These are phyloP conservation scores for Tenthredo scrophulariae DNA, from an alignment of 2,888 invertebrate genomes.

Conservation along the genomic window DNA sequence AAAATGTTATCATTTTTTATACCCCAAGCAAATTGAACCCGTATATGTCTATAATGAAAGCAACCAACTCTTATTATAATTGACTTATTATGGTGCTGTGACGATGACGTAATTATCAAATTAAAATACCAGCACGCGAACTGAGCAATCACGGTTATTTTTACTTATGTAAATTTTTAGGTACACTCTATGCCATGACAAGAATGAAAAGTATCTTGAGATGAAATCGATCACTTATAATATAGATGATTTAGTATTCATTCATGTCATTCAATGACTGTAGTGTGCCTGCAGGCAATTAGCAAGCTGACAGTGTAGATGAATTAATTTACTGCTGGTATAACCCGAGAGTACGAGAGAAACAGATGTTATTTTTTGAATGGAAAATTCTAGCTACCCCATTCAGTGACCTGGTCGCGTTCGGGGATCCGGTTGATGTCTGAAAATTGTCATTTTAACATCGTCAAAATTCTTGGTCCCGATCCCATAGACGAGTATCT, in stretches of 20 bases:
- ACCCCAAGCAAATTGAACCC: neutral
- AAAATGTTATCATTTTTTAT: neutral
- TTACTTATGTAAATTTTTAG: neutral
- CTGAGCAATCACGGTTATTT: conserved; percentile 19
- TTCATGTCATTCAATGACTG: neutral
- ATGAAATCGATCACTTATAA: conserved; percentile 8
- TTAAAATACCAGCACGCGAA: conserved; percentile 37
- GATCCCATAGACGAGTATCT: neutral
- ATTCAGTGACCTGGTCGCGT: conserved; percentile 13
- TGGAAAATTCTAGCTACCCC: conserved; percentile 30
- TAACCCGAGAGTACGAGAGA: conserved; percentile 18
- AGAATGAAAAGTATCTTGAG: neutral
- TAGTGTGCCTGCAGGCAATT: conserved; percentile 2
- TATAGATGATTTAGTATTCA: neutral
- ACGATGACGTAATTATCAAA: conserved; percentile 31
- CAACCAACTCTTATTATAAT: conserved; percentile 10
- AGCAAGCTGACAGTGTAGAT: neutral
- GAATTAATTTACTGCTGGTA: neutral
- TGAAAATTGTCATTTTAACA: conserved; percentile 26
- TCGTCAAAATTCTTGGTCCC: conserved; percentile 42
- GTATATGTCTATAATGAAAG: neutral
- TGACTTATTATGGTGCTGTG: conserved; percentile 25
- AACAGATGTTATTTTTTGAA: conserved; percentile 35
- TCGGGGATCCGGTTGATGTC: conserved; percentile 27
- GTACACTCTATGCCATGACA: neutral